Evolutionary conservation across 30 jellyfish, hydroid and myxozoan species (phyloP).

Genomic region (Chrysaora quinquecirrha): DNA sequence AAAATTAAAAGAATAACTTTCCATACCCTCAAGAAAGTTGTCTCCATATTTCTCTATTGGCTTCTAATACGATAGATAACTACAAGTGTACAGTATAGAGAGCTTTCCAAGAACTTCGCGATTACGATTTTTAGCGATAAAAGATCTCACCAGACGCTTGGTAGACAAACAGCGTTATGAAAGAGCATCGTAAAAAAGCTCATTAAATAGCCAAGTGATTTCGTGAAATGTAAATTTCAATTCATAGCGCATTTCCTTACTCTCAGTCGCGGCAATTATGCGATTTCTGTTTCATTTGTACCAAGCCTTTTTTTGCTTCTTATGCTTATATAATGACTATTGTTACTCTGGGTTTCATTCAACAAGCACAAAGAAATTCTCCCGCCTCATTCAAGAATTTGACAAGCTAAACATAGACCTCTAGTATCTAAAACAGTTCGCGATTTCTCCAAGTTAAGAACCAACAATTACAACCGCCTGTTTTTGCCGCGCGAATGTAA

Average conservation of each 20-base stretch:
- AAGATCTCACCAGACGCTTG: not conserved
- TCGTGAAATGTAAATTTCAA: constrained; percentile 14
- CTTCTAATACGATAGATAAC: too few relatives aligned
- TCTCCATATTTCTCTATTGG: too few relatives aligned
- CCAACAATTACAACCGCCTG: not conserved
- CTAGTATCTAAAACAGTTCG: not conserved
- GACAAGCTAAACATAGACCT: constrained; percentile 15
- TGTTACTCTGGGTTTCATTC: not conserved
- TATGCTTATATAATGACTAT: not conserved
- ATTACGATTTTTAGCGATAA: too few relatives aligned
- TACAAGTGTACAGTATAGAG: too few relatives aligned
- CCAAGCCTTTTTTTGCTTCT: not conserved
- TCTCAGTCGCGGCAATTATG: constrained; percentile 44
- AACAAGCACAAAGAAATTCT: constrained; percentile 20
- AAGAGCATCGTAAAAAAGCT: not conserved
- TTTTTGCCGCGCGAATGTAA: not conserved
- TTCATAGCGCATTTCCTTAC: constrained; percentile 27
- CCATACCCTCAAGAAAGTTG: too few relatives aligned
- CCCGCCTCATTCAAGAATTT: constrained; percentile 46
- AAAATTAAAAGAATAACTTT: too few relatives aligned
- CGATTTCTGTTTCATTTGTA: constrained; percentile 8
- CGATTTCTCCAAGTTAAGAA: not conserved
- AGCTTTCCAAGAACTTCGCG: too few relatives aligned
- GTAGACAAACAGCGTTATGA: not conserved
- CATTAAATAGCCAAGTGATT: constrained; percentile 14